phyloP scores from a whole-genome alignment of 2,113 vertebrate genomes.

The Zeus faber region DNA sequence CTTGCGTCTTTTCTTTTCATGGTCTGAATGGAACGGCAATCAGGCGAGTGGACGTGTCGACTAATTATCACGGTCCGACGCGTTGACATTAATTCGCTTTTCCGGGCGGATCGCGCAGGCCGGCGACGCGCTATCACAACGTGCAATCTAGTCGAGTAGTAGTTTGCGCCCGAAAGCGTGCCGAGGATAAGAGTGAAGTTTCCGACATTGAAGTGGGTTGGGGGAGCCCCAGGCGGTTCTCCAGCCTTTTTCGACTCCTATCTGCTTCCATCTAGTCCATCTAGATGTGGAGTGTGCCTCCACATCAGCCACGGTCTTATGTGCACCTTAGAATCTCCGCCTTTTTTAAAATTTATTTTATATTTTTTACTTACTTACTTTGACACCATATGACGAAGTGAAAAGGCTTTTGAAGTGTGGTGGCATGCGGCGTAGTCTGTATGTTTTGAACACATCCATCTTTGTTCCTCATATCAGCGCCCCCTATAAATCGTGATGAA shows the following conservation, averaged over 20 bases:
- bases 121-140: not conserved
- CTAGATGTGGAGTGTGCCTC: no score
- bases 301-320: no score
- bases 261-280: no score
- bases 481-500: slow-evolving; percentile 22
- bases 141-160: not conserved
- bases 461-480: slow-evolving; percentile 21
- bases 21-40: not conserved
- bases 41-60: not conserved
- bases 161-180: not conserved
- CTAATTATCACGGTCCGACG: not conserved
- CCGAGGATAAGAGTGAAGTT: slow-evolving; percentile 30
- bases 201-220: slow-evolving; percentile 35
- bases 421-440: no score
- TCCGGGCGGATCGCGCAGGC: not conserved
- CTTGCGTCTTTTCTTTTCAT: slow-evolving; percentile 1
- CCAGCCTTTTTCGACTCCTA: slow-evolving; percentile 25
- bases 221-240: not conserved
- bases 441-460: slow-evolving; percentile 26
- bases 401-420: no score
- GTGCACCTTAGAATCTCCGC: slow-evolving; percentile 36
- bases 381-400: slow-evolving; percentile 13
- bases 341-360: slow-evolving; percentile 30
- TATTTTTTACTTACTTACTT: slow-evolving; percentile 25
- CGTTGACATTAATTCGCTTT: not conserved